phyloP scores from a whole-genome alignment of 2,888 invertebrate species.

The Dilophus febrilis region DNA sequence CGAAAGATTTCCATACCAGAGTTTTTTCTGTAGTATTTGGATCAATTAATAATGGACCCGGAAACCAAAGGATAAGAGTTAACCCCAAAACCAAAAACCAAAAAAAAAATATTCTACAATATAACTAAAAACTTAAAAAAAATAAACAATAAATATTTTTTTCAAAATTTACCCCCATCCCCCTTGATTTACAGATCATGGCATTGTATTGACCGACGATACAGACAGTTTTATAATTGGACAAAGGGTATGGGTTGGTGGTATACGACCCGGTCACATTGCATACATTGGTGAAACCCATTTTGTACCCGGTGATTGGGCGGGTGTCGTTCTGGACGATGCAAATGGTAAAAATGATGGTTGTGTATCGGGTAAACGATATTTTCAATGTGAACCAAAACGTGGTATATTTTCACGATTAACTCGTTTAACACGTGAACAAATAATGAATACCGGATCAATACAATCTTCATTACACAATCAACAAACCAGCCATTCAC shows the following conservation, averaged over 20 bases:
- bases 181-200: constrained; percentile 37
- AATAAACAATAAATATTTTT: no score
- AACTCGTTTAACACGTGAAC: constrained; percentile 63
- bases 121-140: no score
- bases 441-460: constrained; percentile 38
- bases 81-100: no score
- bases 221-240: constrained; percentile 94
- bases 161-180: no score
- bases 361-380: constrained; percentile 76
- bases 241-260: constrained; percentile 86
- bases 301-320: constrained; percentile 97
- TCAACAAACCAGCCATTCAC: no score
- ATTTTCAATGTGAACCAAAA: constrained; percentile 85
- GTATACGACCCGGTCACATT: constrained; percentile 78
- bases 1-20: no score
- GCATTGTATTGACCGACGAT: constrained; percentile 73
- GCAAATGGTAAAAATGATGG: constrained; percentile 95
- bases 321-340: constrained; percentile 90
- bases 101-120: no score
- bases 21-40: no score
- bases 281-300: constrained; percentile 90
- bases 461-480: no score
- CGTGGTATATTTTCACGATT: constrained; percentile 88
- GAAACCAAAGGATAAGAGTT: no score
- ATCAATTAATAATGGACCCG: no score